Evolutionary conservation across 1,140 invertebrate species (phyloP), one percentile per base, ranked within the genome.

Genomic region (Drosophila ercepeae): DNA sequence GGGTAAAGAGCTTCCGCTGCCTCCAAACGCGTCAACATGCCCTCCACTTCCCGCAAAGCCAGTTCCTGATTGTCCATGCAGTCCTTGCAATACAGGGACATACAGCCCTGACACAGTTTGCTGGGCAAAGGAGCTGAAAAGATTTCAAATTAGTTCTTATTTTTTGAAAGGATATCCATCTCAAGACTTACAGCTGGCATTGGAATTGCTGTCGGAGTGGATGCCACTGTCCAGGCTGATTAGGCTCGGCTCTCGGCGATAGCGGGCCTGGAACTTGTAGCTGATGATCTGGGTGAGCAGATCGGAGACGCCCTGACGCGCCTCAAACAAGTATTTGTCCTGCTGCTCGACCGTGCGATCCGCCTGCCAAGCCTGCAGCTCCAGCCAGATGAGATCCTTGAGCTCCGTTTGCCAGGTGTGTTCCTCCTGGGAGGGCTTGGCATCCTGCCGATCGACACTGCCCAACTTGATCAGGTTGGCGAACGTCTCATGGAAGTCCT

Each of bases 361-460:
- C 1, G 95, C 95, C 46, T 96, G 93, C 92, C 95, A 95, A 1
- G 97, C 97, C 89, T 96, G 96, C 27, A 98, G 92, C 92, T 98
- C 97, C 68, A 98, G 89, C 97, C 97, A 98, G 59, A 98, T 95
- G 65, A 97, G 92, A 92, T 98, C 97, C 91, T 97, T 97, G 6
- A 97, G 90, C 91, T 97, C 95, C 64, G 95, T 97, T 89, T 97
- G 96, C 95, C 96, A 98, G 41, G 96, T 91, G 46, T 95, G 94
- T 88, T 97, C 96, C 90, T 98, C 96, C 65, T 94, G 93, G 72
- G 96, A 97, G 78, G 96, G 94, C 93, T 90, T 89, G 0, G 68
- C 79, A 29, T 91, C 90, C 54, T 90, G 89, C 63, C 94, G 94
- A 41, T 95, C 95, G 1, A 93, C 92, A 36, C 82, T 94, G 19